phyloP scores from a whole-genome alignment of 2,888 invertebrate species.

The Ennomos erosarius region DNA sequence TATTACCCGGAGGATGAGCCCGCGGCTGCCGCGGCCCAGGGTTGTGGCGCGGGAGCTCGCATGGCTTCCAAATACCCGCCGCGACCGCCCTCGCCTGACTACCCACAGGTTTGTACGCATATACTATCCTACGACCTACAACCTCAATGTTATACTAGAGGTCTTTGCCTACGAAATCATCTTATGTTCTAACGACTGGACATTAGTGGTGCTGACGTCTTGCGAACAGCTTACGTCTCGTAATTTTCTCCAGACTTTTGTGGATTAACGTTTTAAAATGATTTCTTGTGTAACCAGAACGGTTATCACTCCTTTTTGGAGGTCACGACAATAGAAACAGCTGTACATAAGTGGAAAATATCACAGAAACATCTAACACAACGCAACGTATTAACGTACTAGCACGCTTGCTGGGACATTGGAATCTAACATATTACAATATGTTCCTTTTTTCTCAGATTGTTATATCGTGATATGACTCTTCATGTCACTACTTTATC shows the following conservation, averaged over 20 bases:
- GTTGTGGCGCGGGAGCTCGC: constrained; percentile 78
- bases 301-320: no score
- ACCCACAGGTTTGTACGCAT: constrained; percentile 67
- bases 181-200: background rate
- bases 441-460: no score
- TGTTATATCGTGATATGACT: no score
- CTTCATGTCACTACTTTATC: background rate
- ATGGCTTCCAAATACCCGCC: constrained; percentile 78
- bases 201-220: background rate
- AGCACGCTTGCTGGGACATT: constrained; percentile 11
- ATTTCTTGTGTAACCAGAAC: no score
- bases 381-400: constrained; percentile 10
- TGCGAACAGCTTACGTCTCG: no score
- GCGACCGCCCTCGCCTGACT: constrained; percentile 75
- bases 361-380: constrained; percentile 20
- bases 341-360: constrained; percentile 8
- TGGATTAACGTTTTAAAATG: no score
- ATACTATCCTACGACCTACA: background rate
- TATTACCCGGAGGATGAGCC: constrained; percentile 82
- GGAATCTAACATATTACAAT: background rate
- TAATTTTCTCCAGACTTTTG: no score
- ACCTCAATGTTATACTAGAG: no score
- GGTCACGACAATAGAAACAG: background rate
- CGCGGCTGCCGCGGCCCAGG: constrained; percentile 66
- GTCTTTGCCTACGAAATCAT: background rate